Evolutionary conservation across 2,797 vertebrate genomes (phyloP), one percentile per base, ranked within the genome.

Genomic region (Acanthis flammea): DNA sequence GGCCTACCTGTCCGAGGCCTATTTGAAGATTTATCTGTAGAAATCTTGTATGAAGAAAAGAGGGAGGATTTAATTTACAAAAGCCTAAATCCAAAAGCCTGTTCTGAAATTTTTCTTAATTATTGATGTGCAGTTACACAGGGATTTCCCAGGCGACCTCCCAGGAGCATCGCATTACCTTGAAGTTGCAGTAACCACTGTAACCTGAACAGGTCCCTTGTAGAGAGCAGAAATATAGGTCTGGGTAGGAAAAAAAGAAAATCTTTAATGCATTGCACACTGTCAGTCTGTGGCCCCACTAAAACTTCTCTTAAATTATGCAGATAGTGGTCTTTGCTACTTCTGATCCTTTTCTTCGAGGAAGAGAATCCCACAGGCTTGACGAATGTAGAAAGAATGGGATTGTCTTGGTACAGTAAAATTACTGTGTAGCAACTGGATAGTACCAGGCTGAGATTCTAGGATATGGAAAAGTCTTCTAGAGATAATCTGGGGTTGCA

Each of bases 101-200:
- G 24, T 24, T 92, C 60, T 80, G 62, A 91, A 94, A 41, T 88
- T 86, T 75, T 57, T 30, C 60, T 95, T 93, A 92, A 95, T 94
- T 90, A 97, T 81, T 94, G 62, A 89, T 95, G 84, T 63, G 51
- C 70, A 75, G 86, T 77, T 91, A 77, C 68, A n/a, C 22, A 47
- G 90, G 66, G 88, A 85, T 88, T 95, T 82, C 75, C 80, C 65
- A 70, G 8, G 1, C 39, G 25, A 44, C 50, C 65, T 94, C 81
- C 73, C 61, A 37, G 78, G 5, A 91, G 86, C 58, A 74, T 72
- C 50, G 47, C 68, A 83, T 90, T 95, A 88, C 84, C 75, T 17
- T 91, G 79, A 77, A 88, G 88, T 63, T 85, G 72, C 53, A 68
- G 57, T 67, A 95, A 86, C 61, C 47, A 48, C 90, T 76, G 61